A percentile compares a stretch with the other conserved stretches of the same genome.
These are phyloP conservation scores for Eonycteris spelaea DNA, from an alignment of 2,113 vertebrate genomes.

Conservation along the genomic window DNA sequence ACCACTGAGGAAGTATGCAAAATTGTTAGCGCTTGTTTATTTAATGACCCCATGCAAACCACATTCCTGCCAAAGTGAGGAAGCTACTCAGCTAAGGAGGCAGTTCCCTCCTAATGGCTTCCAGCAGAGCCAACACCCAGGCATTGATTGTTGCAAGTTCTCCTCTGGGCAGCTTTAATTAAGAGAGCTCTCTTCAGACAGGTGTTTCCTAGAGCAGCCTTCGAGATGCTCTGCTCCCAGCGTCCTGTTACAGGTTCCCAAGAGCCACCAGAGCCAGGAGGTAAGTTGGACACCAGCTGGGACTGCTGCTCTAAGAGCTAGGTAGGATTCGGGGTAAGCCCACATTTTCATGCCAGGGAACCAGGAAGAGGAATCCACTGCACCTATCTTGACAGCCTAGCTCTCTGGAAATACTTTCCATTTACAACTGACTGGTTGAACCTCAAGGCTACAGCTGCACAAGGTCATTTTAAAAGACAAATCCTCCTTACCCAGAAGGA, in stretches of 20 bases:
- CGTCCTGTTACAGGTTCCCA: neutral
- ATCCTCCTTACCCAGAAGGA: neutral
- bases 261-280: neutral
- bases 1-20: slow-evolving; percentile 56
- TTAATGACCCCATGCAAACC: slow-evolving; percentile 49
- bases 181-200: neutral
- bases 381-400: neutral
- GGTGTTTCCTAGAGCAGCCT: neutral
- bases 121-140: neutral
- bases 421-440: neutral
- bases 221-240: neutral
- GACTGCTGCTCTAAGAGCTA: neutral
- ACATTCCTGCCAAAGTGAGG: neutral
- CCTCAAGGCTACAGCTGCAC: neutral
- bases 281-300: neutral
- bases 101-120: neutral
- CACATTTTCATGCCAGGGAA: neutral
- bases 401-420: neutral
- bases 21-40: slow-evolving; percentile 46
- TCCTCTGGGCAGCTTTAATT: neutral
- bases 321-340: neutral
- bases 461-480: slow-evolving; percentile 34
- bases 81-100: neutral
- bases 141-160: neutral
- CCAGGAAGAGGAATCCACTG: neutral